Evolutionary conservation across 1,140 invertebrate species (phyloP).

Genomic region (Drepana arcuata): DNA sequence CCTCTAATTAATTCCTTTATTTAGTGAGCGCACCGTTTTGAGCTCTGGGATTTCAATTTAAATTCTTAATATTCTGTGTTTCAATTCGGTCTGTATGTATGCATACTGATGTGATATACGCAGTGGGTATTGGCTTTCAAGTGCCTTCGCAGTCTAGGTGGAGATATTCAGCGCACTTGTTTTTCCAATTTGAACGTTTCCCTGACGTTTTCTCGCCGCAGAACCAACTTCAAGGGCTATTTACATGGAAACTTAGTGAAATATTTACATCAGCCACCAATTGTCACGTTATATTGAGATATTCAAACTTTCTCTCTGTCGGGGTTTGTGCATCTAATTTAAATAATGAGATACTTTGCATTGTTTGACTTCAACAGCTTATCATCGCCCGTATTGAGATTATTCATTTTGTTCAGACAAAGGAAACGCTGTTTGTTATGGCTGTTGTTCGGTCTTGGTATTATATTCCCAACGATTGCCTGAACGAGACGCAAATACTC

Average conservation of each 20-base stretch:
- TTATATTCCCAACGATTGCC: too few relatives aligned
- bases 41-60: conserved; percentile 14
- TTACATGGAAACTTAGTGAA: conserved; percentile 59
- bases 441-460: not conserved
- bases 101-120: conserved; percentile 42
- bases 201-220: conserved; percentile 21
- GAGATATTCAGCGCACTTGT: conserved; percentile 37
- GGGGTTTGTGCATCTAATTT: conserved; percentile 49
- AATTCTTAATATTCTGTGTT: conserved; percentile 24
- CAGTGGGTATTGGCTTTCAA: conserved; percentile 40
- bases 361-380: conserved; percentile 30
- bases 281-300: conserved; percentile 60
- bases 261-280: conserved; percentile 58
- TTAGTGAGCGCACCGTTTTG: conserved; percentile 13
- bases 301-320: conserved; percentile 48
- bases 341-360: conserved; percentile 43
- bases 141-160: conserved; percentile 30
- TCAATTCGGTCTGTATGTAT: conserved; percentile 32
- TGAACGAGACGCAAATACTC: too few relatives aligned
- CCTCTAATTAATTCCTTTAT: conserved; percentile 44
- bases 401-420: conserved; percentile 27
- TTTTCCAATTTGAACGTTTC: conserved; percentile 38
- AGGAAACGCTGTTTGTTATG: conserved; percentile 5
- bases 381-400: conserved; percentile 21
- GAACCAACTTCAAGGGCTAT: conserved; percentile 28